These are phyloP conservation scores for Thalassarche chlororhynchos DNA, from an alignment of 2,113 vertebrate species.

Conservation along the genomic window DNA sequence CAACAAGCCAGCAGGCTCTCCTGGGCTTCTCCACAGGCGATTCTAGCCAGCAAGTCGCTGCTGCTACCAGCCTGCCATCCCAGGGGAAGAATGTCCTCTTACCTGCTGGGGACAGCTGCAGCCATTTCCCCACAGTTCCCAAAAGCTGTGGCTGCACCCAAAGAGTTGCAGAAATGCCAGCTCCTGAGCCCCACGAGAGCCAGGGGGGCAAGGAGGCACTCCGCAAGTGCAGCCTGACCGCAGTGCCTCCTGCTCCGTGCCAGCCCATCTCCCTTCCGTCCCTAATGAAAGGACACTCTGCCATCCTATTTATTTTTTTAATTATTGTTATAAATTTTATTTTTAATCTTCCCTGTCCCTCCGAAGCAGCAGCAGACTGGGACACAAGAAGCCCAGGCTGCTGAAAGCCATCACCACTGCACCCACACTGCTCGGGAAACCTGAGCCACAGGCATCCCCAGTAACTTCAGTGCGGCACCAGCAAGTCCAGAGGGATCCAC, in stretches of 20 bases:
- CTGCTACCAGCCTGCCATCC: neutral
- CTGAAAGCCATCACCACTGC: neutral
- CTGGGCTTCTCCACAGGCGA: neutral
- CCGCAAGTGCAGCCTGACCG: neutral
- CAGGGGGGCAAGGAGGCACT: accelerated
- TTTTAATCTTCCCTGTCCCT: neutral
- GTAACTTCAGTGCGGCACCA: neutral
- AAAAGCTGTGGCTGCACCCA: neutral
- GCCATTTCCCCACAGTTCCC: neutral
- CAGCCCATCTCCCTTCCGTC: neutral
- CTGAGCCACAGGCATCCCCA: neutral
- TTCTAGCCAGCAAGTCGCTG: neutral
- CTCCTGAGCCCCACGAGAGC: neutral
- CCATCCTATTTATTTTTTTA: neutral
- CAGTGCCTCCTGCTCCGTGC: neutral
- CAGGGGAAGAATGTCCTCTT: neutral
- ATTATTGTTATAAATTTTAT: neutral
- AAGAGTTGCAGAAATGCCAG: neutral
- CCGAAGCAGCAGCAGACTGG: neutral
- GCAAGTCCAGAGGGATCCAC: neutral
- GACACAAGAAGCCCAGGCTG: neutral
- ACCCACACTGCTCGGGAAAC: neutral
- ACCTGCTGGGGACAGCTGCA: neutral
- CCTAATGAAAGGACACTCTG: neutral
- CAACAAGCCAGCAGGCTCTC: neutral